A percentile compares a stretch with the other conserved stretches of the same genome.
These are phyloP conservation scores for Ptiloglossa arizonensis DNA, from an alignment of 1,140 invertebrate species.

Conservation along the genomic window DNA sequence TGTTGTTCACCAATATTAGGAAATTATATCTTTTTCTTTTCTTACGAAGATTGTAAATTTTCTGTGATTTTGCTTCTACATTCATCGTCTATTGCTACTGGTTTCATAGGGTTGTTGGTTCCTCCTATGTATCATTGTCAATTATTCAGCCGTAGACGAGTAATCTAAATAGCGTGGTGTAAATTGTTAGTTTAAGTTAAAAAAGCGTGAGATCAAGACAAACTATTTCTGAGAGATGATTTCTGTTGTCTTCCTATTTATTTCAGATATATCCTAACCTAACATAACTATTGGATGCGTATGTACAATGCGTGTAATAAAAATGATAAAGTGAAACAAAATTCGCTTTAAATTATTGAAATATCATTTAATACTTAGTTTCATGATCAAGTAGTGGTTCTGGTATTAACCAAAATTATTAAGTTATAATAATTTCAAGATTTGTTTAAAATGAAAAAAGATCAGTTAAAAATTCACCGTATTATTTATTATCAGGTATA, in stretches of 20 bases:
- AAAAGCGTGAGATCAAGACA: conserved; percentile 28
- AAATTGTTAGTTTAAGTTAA: conserved; percentile 34
- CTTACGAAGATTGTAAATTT: no score
- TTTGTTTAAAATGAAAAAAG: not conserved
- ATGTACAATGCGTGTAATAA: no score
- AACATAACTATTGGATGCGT: no score
- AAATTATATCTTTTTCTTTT: not conserved
- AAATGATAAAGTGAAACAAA: no score
- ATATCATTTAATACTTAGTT: no score
- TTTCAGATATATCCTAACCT: not conserved
- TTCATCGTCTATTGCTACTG: no score
- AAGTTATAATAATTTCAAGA: no score
- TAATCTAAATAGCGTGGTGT: conserved; percentile 29
- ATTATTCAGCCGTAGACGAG: conserved; percentile 5
- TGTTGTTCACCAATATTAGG: not conserved
- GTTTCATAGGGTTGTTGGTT: conserved; percentile 5
- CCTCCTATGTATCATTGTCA: conserved; percentile 29
- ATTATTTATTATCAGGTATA: no score
- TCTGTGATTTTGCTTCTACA: not conserved
- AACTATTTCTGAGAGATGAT: conserved; percentile 8
- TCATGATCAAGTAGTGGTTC: no score
- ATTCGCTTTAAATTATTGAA: no score
- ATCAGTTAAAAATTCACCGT: no score
- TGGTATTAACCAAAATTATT: no score
- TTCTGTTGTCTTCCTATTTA: conserved; percentile 7